Evolutionary conservation across 2,113 vertebrate genomes (phyloP).

Genomic region (Dascyllus trimaculatus): DNA sequence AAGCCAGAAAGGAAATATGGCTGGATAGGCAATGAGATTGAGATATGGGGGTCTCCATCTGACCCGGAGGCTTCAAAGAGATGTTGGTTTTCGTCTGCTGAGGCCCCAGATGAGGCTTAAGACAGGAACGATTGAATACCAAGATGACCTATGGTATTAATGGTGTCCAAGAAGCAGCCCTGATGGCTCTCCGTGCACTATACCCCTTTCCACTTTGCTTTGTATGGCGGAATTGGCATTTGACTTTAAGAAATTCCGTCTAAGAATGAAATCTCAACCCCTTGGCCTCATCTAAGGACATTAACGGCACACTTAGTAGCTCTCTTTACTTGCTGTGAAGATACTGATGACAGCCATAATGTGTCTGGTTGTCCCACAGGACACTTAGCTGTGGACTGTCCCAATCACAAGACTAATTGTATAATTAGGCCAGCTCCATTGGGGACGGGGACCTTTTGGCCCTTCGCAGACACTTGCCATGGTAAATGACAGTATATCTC

Average conservation of each 20-base stretch:
- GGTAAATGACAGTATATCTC: conserved; percentile 83
- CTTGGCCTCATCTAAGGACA: conserved; percentile 19
- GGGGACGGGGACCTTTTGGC: conserved; percentile 83
- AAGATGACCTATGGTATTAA: conserved; percentile 73
- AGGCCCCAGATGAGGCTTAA: conserved; percentile 72
- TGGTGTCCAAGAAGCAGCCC: conserved; percentile 30
- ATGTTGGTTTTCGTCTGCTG: conserved; percentile 41
- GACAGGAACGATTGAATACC: conserved; percentile 68
- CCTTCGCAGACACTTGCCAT: conserved; percentile 81
- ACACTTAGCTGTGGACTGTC: conserved; percentile 79
- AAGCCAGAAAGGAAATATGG: conserved; percentile 79
- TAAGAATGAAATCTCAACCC: not conserved
- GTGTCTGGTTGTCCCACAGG: conserved; percentile 82
- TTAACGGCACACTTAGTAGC: conserved; percentile 29
- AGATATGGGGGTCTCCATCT: conserved; percentile 76
- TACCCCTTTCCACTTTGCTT: not conserved
- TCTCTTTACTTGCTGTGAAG: conserved; percentile 66
- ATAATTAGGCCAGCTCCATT: conserved; percentile 84
- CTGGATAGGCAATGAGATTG: conserved; percentile 77
- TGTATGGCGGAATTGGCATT: not conserved
- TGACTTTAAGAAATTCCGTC: not conserved
- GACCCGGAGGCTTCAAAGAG: conserved; percentile 75
- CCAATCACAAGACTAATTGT: conserved; percentile 87
- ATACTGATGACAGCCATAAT: conserved; percentile 81
- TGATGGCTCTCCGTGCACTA: conserved; percentile 19